Base-by-base conservation (phyloP, 2,797 vertebrate species). In the Oreonectes daqikongensis region DNA sequence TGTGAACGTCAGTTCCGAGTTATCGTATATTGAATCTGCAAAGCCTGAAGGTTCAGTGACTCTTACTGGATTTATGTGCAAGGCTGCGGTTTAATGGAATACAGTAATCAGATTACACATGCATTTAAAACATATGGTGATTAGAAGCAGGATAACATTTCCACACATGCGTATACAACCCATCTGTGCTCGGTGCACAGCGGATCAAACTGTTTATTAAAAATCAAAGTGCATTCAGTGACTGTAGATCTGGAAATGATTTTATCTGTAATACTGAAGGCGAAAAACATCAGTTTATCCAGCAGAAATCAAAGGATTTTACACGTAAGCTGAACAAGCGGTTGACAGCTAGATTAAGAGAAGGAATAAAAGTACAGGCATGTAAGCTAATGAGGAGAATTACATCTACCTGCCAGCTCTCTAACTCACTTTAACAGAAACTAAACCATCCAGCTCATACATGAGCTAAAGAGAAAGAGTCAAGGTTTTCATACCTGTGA, bases 41-140 rank as follows among this genome's bases (percentile, higher is more conserved):
- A 53, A 65, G 22, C 11, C 17, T 32, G 24, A n/a, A 57, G 26
- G 15, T 30, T 59, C 6, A 40, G 38, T 74, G 46, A 32, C 38
- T 35, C 63, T 20, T 53, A 64, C 22, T 28, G 22, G 72, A 65
- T 64, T 64, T 40, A 2, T 24, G 28, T 40, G 11, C 28, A 60
- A 26, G 18, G 10, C 9, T 22, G 9, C 5, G 30, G 6, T 38
- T 8, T 5, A 24, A 20, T 15, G 32, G 9, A 30, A 30, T 20
- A 53, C 48, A 75, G 20, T 55, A 55, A 66, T 66, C 64, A 35
- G 73, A 75, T 59, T 67, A 59, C 55, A 59, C 3, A 68, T 32
- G 48, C 35, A 17, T n/a, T 67, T 75, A 46, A 30, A 75, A 57
- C 14, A 75, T 68, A 48, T 48, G 28, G n/a, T 67, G 40, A 68